Conservation (phyloP, 37 sponge, comb jelly and placozoan genomes). For the Oopsacas minuta region DNA sequence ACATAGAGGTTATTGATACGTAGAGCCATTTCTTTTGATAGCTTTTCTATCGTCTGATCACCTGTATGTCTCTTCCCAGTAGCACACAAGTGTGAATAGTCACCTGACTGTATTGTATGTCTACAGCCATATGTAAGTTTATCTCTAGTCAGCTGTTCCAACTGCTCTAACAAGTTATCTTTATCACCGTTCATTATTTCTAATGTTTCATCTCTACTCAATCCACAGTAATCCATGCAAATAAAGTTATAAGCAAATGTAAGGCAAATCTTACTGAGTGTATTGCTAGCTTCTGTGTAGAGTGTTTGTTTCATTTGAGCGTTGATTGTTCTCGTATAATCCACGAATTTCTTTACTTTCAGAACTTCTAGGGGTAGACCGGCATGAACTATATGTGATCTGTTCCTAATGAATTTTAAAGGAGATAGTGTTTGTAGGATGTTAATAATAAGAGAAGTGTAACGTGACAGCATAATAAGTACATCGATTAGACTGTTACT, state of each 20-base stretch:
- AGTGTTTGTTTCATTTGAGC: not conserved
- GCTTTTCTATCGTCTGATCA: not conserved
- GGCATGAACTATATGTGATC: not conserved
- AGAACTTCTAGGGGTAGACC: not conserved
- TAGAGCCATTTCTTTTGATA: slow-evolving; percentile 8
- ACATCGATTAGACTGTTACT: not conserved
- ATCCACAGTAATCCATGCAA: slow-evolving; percentile 9
- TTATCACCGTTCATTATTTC: not conserved
- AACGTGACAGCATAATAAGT: not conserved
- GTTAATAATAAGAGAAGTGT: not conserved
- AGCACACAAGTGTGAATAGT: not conserved
- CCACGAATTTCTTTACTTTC: not conserved
- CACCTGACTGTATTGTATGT: not conserved
- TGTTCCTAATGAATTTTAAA: not conserved
- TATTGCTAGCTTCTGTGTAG: not conserved
- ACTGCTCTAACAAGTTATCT: not conserved
- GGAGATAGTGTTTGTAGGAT: slow-evolving; percentile 8
- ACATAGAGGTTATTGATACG: not conserved
- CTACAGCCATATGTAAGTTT: not conserved
- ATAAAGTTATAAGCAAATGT: slow-evolving; percentile 6
- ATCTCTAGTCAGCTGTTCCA: not conserved
- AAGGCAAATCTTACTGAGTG: not conserved
- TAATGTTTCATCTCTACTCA: not conserved
- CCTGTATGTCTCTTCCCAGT: not conserved
- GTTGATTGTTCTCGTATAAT: not conserved